Percentiles rank a stretch among this genome's conserved stretches.
Evolutionary conservation across 23 tunicate genomes (phyloP).

Genomic region (Ascidia mentula): DNA sequence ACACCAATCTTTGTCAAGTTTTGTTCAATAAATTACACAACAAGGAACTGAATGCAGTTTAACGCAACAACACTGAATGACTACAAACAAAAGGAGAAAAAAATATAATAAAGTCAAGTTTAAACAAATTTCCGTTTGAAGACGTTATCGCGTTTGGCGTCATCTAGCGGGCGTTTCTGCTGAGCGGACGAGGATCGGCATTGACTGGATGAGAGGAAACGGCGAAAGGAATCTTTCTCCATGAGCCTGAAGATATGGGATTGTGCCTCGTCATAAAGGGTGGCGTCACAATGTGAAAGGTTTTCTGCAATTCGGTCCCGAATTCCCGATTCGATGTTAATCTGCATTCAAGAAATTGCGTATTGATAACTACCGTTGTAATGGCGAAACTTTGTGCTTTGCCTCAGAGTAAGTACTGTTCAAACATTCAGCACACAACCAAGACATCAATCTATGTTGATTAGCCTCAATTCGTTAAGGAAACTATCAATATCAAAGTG

Average conservation of each 20-base stretch:
- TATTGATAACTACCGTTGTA: too few relatives aligned
- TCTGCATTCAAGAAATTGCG: too few relatives aligned
- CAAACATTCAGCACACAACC: too few relatives aligned
- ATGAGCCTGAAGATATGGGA: constrained; percentile 22
- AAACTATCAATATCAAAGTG: too few relatives aligned
- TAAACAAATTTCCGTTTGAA: background rate
- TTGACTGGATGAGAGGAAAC: constrained; percentile 16
- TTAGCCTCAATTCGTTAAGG: too few relatives aligned
- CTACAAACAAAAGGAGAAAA: background rate
- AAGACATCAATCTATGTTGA: too few relatives aligned
- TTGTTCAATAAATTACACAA: background rate
- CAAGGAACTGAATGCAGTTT: background rate
- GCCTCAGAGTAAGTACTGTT: too few relatives aligned
- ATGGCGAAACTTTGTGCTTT: too few relatives aligned
- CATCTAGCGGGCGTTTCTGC: background rate
- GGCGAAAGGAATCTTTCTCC: constrained; percentile 30
- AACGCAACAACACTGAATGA: background rate
- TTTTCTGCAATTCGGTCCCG: constrained; percentile 5
- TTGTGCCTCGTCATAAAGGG: constrained; percentile 31
- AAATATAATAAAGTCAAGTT: too few relatives aligned
- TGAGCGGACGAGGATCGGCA: background rate
- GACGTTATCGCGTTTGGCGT: background rate
- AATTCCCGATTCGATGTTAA: constrained; percentile 9
- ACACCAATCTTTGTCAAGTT: background rate
- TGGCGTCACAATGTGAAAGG: background rate